phyloP scores from a whole-genome alignment of 2,113 vertebrate species.

The Argyrosomus japonicus region DNA sequence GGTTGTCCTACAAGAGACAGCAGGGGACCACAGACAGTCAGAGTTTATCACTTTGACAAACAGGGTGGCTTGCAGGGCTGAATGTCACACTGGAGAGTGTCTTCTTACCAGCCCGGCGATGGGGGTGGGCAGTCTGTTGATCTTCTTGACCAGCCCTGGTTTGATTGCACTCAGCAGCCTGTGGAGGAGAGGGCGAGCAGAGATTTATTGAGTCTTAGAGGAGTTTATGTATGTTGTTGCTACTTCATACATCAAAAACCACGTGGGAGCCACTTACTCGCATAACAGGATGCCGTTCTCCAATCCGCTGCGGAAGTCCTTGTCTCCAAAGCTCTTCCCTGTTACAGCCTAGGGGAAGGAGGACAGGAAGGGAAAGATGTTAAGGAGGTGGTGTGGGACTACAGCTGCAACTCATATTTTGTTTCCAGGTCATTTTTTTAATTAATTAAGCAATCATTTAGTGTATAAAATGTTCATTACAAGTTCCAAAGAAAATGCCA shows the following conservation, averaged over 20 bases:
- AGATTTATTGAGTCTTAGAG: constrained; percentile 54
- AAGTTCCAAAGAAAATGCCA: neutral
- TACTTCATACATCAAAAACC: constrained; percentile 41
- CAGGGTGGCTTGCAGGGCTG: constrained; percentile 9
- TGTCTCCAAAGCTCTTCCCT: constrained; percentile 93
- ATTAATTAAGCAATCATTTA: neutral
- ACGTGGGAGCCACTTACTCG: constrained; percentile 91
- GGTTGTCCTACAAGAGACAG: constrained; percentile 89
- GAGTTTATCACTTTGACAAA: constrained; percentile 43
- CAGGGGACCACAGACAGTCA: constrained; percentile 27
- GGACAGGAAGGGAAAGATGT: constrained; percentile 55
- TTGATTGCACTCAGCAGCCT: constrained; percentile 98
- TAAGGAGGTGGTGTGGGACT: constrained; percentile 3
- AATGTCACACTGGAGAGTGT: constrained; percentile 39
- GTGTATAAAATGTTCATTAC: neutral
- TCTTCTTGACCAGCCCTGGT: constrained; percentile 97
- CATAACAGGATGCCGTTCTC: constrained; percentile 98
- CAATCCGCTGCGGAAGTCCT: constrained; percentile 93
- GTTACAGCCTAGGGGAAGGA: constrained; percentile 89
- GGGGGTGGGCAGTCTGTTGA: constrained; percentile 96
- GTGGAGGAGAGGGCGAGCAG: constrained; percentile 38
- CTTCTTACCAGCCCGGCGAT: constrained; percentile 96
- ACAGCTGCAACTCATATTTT: neutral
- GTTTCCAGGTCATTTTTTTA: neutral
- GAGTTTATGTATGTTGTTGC: constrained; percentile 37